Percentiles rank a stretch among this genome's conserved stretches.
Conservation (phyloP, 92 coral and sea anemone species). For the Porites rus region DNA sequence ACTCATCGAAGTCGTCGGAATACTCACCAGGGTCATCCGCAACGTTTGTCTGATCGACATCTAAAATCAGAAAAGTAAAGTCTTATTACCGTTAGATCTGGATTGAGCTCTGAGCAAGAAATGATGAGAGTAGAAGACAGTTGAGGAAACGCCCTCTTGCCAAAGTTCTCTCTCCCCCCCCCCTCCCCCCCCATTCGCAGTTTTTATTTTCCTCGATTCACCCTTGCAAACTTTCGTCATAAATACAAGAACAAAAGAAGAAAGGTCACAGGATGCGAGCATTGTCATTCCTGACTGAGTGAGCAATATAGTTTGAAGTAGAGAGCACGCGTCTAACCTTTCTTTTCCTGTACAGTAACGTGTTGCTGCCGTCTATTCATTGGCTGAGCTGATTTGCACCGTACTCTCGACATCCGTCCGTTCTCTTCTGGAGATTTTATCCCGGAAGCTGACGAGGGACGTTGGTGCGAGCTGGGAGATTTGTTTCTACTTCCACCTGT, state of each 20-base stretch:
- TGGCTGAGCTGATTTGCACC: slow-evolving; percentile 58
- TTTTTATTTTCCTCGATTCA: neutral
- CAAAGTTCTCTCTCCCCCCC: no score
- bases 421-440: slow-evolving; percentile 17
- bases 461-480: slow-evolving; percentile 34
- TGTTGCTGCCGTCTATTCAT: slow-evolving; percentile 3
- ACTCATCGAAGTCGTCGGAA: slow-evolving; percentile 94
- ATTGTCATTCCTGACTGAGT: neutral
- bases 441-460: slow-evolving; percentile 39
- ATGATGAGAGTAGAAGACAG: neutral
- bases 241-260: neutral
- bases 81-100: neutral
- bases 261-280: no score
- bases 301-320: neutral
- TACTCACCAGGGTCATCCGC: slow-evolving; percentile 77
- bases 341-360: neutral
- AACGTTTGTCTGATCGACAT: slow-evolving; percentile 36
- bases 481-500: slow-evolving; percentile 28
- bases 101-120: neutral
- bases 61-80: neutral
- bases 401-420: neutral
- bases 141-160: neutral
- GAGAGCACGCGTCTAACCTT: slow-evolving; percentile 6
- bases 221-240: neutral
- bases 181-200: neutral